Evolutionary conservation across 53 echinoderm and acorn worm genomes (phyloP).

Genomic region (Apostichopus leukothele): DNA sequence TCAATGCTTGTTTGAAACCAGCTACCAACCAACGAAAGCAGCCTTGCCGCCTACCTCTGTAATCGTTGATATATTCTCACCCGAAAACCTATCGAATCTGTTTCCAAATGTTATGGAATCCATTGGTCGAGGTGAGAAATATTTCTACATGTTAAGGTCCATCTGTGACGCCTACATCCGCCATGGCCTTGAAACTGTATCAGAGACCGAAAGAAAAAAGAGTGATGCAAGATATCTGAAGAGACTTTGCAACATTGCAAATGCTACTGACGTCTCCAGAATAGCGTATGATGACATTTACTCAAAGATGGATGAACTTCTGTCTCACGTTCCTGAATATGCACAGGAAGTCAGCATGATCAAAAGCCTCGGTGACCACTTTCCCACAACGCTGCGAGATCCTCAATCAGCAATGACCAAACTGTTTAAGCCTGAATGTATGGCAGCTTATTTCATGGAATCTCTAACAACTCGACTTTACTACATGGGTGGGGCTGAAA

Average conservation of each 20-base stretch:
- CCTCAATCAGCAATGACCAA: constrained; percentile 76
- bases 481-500: constrained; percentile 72
- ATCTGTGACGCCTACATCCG: constrained; percentile 78
- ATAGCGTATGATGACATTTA: constrained; percentile 67
- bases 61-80: constrained; percentile 66
- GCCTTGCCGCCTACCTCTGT: constrained; percentile 61
- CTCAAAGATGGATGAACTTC: constrained; percentile 55
- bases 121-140: constrained; percentile 62
- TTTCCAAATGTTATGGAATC: constrained; percentile 68
- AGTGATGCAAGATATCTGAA: constrained; percentile 60
- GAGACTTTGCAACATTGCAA: constrained; percentile 62
- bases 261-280: constrained; percentile 48
- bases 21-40: constrained; percentile 64
- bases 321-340: constrained; percentile 63
- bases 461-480: constrained; percentile 82
- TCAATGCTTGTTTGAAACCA: constrained; percentile 72
- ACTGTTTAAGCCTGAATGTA: constrained; percentile 74
- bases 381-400: constrained; percentile 74
- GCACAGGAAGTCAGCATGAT: constrained; percentile 77
- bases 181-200: constrained; percentile 73
- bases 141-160: constrained; percentile 50
- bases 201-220: constrained; percentile 56
- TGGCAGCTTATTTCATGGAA: constrained; percentile 74
- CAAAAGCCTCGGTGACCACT: constrained; percentile 75
- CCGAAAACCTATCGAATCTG: constrained; percentile 47